Conservation (phyloP, 2,888 invertebrate species). For the Chloromyia formosa region DNA sequence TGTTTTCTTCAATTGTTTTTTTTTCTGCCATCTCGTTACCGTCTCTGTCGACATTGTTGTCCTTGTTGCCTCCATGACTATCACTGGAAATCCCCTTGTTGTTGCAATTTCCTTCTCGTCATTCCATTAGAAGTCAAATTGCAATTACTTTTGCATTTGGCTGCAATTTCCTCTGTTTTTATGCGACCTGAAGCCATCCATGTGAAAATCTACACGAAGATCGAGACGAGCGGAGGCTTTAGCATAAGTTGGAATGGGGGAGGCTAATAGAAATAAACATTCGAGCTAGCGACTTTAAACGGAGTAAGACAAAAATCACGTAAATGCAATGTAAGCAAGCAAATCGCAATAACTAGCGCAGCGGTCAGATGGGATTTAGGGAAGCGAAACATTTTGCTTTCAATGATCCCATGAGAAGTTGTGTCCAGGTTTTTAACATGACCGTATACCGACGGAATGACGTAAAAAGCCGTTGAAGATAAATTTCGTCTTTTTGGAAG, state of each 20-base stretch:
- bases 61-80: neutral
- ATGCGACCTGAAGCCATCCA: neutral
- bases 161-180: conserved; percentile 28
- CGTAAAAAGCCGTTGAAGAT: neutral
- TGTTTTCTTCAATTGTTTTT: no score
- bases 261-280: neutral
- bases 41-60: no score
- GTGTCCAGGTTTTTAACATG: neutral
- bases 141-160: conserved; percentile 42
- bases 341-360: no score
- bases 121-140: conserved; percentile 36
- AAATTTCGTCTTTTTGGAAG: conserved; percentile 15
- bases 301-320: neutral
- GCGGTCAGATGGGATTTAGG: no score
- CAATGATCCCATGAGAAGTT: neutral
- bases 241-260: neutral
- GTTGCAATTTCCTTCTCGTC: conserved; percentile 19
- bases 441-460: neutral
- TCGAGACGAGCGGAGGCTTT: neutral
- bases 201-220: neutral
- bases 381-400: neutral
- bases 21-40: no score
- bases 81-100: conserved; percentile 1
- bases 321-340: no score
- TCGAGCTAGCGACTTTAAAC: neutral